These are phyloP conservation scores for Alethe castanea DNA, from an alignment of 2,113 vertebrate species.

Conservation along the genomic window DNA sequence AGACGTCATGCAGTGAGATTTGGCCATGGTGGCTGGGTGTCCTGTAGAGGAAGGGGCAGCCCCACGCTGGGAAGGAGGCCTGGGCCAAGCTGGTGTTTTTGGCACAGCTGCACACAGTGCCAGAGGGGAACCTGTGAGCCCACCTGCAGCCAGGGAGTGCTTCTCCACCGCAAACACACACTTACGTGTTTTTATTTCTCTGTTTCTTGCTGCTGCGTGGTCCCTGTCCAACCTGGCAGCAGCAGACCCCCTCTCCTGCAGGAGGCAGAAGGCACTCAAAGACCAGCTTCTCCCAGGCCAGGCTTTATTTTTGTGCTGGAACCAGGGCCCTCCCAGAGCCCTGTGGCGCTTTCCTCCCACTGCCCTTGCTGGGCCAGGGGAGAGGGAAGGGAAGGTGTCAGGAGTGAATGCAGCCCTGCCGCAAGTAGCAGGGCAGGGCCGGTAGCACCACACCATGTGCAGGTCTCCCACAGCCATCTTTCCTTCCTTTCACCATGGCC, in stretches of 20 bases:
- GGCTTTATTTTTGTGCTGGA: accelerated
- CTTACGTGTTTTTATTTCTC: accelerated
- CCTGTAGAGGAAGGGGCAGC: not conserved
- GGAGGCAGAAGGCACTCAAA: accelerated
- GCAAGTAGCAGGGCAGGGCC: not conserved
- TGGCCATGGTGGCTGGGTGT: accelerated
- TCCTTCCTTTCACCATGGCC: not conserved
- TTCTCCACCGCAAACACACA: not conserved
- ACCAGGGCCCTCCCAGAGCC: accelerated
- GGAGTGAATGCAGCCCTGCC: accelerated
- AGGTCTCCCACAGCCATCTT: not conserved
- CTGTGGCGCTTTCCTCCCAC: accelerated
- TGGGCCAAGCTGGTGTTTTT: not conserved
- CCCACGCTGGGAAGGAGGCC: accelerated
- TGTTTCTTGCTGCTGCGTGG: accelerated
- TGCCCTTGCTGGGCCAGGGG: accelerated
- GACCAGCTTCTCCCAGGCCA: accelerated
- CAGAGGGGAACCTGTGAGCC: not conserved
- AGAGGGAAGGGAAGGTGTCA: not conserved
- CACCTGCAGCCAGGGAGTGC: no score
- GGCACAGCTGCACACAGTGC: accelerated
- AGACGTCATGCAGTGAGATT: accelerated
- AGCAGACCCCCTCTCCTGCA: accelerated
- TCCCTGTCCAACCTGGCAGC: accelerated
- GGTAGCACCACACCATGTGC: accelerated